Evolutionary conservation across 1,140 invertebrate genomes (phyloP), one percentile per base, ranked within the genome.

Genomic region (Hirudo medicinalis): DNA sequence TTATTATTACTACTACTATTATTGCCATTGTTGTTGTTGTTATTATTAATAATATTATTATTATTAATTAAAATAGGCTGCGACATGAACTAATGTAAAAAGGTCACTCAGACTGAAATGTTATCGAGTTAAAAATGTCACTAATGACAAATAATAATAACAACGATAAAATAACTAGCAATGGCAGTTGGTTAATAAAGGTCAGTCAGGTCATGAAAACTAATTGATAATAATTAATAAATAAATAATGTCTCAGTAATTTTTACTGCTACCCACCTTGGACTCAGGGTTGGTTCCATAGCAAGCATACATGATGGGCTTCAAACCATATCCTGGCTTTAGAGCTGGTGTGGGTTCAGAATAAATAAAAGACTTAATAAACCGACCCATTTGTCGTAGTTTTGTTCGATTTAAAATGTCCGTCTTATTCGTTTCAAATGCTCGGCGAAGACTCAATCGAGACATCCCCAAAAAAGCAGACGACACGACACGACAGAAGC

Each of bases 281-380:
- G 57, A 20, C 29, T 22, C 29, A 63, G 20, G 11, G 8, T 22
- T 22, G 29, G 22, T 63, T 25, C 57, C 29, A 15, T 63, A 32
- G 57, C 22, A 63, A 32, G 57, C 57, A 11, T 63, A 63, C 29
- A 63, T 63, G 29, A 63, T 32, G 22, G 57, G 57, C 20, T 63
- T 63, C 13, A 63, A n/a, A 1, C 57, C 57, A 22, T 63, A 63
- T 1, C 57, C 57, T 8, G 57, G 57, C 13, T 63, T 63, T 13
- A 63, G 57, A 63, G 57, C 57, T 63, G 57, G 15, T 3, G 20
- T 11, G 57, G 9, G 2, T 25, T 11, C 3, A n/a, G n/a, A n/a
- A n/a, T n/a, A 25, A 63, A 63, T 22, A n/a, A 63, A 25, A 63
- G 29, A 15, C 22, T 13, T 15, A 63, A 63, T 63, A 22, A 63